phyloP scores from a whole-genome alignment of 2,113 vertebrate genomes.

The Pheucticus melanocephalus region DNA sequence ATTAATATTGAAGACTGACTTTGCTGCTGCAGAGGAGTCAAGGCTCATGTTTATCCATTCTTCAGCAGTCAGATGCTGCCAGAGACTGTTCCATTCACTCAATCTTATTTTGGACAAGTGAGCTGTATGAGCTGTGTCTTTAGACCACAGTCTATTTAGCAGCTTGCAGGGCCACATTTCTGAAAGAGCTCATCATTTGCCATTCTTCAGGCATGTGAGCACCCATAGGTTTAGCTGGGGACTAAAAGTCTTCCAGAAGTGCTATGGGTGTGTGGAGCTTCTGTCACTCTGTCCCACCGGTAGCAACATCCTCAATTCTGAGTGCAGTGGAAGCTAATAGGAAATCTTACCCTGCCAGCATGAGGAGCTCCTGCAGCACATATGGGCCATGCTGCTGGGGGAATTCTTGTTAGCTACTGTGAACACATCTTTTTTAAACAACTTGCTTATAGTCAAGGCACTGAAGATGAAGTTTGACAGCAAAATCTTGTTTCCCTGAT shows the following conservation, averaged over 20 bases:
- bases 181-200: background rate
- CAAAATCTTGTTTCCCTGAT: background rate
- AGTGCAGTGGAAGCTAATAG: background rate
- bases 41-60: background rate
- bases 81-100: background rate
- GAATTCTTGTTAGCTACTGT: background rate
- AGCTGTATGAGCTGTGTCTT: background rate
- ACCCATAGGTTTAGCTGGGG: background rate
- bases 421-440: background rate
- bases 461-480: background rate
- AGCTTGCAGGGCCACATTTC: background rate
- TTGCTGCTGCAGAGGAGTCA: background rate
- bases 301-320: background rate
- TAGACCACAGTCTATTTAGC: background rate
- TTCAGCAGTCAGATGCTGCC: background rate
- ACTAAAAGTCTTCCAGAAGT: background rate
- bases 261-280: background rate
- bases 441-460: background rate
- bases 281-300: background rate
- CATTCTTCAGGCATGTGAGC: background rate
- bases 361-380: background rate
- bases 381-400: background rate
- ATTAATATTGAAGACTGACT: background rate
- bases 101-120: background rate
- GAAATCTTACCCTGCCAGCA: background rate